Percentiles rank a stretch among this genome's conserved stretches.
Evolutionary conservation across 1,140 invertebrate species (phyloP).

Genomic region (Rhynchophorus ferrugineus): DNA sequence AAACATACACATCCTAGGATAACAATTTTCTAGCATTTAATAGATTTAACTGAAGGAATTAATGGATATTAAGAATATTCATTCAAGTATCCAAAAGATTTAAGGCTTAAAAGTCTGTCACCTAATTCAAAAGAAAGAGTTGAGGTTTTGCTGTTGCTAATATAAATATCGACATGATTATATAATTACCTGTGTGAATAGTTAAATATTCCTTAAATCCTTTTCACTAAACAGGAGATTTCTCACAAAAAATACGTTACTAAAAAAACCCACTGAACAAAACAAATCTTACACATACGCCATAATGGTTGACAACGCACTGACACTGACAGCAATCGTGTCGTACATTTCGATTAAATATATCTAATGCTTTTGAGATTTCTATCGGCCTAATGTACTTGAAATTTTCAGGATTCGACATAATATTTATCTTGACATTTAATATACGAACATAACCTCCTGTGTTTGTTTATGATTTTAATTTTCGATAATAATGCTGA

Average conservation of each 20-base stretch:
- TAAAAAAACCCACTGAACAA: conserved; percentile 1
- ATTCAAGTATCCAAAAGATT: too few relatives aligned
- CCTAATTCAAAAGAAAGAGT: not conserved
- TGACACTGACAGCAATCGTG: conserved; percentile 6
- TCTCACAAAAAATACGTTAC: conserved; percentile 4
- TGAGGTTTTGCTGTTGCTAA: not conserved
- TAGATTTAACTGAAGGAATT: too few relatives aligned
- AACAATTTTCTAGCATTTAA: too few relatives aligned
- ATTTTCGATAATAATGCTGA: conserved; percentile 16
- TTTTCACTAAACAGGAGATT: not conserved
- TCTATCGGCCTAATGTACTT: not conserved
- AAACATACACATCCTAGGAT: too few relatives aligned
- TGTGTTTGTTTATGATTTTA: conserved; percentile 3
- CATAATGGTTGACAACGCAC: conserved; percentile 20
- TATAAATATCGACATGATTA: not conserved
- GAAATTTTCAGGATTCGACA: too few relatives aligned
- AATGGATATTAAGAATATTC: too few relatives aligned
- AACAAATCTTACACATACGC: conserved; percentile 8
- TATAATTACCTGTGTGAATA: conserved; percentile 3
- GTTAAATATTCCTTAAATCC: not conserved
- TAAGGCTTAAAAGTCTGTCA: not conserved
- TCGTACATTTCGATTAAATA: not conserved
- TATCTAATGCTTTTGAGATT: not conserved
- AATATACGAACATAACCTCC: conserved; percentile 6
- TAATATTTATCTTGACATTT: not conserved